A percentile compares a stretch with the other conserved stretches of the same genome.
phyloP scores from a whole-genome alignment of 2,113 vertebrate species.

The Smithornis capensis region DNA sequence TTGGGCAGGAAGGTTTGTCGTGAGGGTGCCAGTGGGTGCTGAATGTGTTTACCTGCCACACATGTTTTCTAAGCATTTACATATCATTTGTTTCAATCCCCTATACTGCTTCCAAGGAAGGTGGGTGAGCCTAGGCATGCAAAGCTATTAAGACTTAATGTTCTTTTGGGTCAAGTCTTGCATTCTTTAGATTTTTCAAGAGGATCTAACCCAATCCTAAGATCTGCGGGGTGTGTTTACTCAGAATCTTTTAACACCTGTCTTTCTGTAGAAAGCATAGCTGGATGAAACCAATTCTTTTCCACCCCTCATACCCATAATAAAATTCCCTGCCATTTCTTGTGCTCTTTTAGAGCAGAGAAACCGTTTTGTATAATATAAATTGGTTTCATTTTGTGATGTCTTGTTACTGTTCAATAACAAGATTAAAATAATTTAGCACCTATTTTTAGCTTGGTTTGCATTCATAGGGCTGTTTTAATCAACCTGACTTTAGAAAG shows the following conservation, averaged over 20 bases:
- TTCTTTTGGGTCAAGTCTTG: neutral
- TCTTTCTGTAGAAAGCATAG: neutral
- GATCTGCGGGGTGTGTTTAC: neutral
- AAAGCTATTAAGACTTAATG: neutral
- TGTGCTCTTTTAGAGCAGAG: neutral
- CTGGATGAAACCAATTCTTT: neutral
- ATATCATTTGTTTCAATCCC: neutral
- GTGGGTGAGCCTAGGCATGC: neutral
- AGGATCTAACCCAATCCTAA: neutral
- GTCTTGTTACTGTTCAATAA: conserved; percentile 14
- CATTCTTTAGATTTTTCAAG: neutral
- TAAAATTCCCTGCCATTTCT: neutral
- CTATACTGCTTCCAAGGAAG: neutral
- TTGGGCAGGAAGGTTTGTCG: neutral
- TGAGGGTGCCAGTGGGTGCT: neutral
- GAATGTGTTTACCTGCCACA: neutral
- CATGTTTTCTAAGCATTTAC: neutral
- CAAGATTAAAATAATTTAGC: conserved; percentile 43
- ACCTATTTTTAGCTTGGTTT: conserved; percentile 33
- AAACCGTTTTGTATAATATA: conserved; percentile 20
- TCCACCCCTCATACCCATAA: neutral
- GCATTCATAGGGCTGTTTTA: conserved; percentile 17
- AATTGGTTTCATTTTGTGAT: conserved; percentile 11
- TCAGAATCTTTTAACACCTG: neutral
- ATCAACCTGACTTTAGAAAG: conserved; percentile 8